Evolutionary conservation across 2,797 vertebrate species (phyloP), one percentile per base, ranked within the genome.

Genomic region (Sebastolobus altivelis): DNA sequence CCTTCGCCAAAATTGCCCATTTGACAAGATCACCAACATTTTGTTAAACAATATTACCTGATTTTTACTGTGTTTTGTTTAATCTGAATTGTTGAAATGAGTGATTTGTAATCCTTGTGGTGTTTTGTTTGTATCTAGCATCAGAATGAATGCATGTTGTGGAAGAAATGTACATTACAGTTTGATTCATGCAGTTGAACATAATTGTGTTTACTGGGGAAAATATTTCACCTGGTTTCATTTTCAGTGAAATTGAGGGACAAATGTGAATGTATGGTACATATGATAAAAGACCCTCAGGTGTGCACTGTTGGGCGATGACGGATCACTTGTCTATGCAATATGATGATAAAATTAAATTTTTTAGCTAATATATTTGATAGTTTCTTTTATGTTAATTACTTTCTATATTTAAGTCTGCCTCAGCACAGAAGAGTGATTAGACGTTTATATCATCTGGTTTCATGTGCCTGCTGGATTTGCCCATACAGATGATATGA

Each of bases 391-490:
- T 52, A 35, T 77, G 65, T 86, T 54, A 20, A 49, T 69, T 66
- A 29, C 29, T 61, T 75, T 74, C 29, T 77, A 70, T 76, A 71
- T 78, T 55, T 37, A 76, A 81, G 75, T 89, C 80, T 90, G 85
- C 72, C 82, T 92, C 86, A 77, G 79, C 84, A 92, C 82, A 83
- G 74, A 87, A 62, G 55, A 83, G 60, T 70, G 73, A 88, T 49
- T 49, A 49, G 43, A 49, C 88, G 85, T 87, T 89, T 86, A 25
- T 82, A 82, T 92, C 84, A 82, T 90, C 88, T 92, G 90, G 65
- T 90, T 80, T 88, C 82, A 92, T 92, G 93, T 94, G 94, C 91
- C 93, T 95, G 92, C 81, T 91, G 91, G 88, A 90, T 90, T 87
- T 83, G 80, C 79, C 65, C 89, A 77, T 76, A 79, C 87, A 81